Percentiles rank a stretch among this genome's conserved stretches.
phyloP scores from a whole-genome alignment of 2,797 vertebrate genomes.

The Scleropages formosus region DNA sequence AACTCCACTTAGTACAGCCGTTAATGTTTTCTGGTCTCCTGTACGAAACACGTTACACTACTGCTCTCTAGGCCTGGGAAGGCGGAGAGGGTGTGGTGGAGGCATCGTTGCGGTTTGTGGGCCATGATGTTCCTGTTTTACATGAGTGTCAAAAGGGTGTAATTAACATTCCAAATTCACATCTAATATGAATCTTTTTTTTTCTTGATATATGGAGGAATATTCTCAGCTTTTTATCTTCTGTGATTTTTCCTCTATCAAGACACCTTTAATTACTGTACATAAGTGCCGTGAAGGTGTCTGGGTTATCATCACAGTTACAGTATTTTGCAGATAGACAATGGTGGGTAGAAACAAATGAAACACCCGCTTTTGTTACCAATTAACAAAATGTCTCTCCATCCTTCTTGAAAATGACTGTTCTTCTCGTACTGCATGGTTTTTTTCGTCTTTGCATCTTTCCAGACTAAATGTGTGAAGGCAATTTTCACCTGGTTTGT shows the following conservation, averaged over 20 bases:
- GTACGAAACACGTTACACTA: too few species aligned
- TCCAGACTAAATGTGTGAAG: background rate
- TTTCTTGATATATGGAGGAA: background rate
- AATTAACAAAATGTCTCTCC: background rate
- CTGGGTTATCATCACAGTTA: background rate
- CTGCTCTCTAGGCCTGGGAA: too few species aligned
- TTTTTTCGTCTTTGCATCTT: background rate
- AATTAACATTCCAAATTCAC: too few species aligned
- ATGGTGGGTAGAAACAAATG: background rate
- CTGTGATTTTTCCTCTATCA: background rate
- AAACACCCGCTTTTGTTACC: background rate
- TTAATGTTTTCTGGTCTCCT: too few species aligned
- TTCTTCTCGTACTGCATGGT: background rate
- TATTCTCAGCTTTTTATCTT: slow-evolving; percentile 1
- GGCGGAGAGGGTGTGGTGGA: too few species aligned
- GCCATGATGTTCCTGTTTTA: too few species aligned
- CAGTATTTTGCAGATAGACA: background rate
- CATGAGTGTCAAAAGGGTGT: too few species aligned
- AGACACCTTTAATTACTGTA: background rate
- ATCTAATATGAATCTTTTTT: background rate
- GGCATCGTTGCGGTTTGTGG: too few species aligned
- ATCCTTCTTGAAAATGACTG: background rate
- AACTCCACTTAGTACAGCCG: too few species aligned
- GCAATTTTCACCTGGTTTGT: background rate
- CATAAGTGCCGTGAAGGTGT: too few species aligned